A percentile compares a stretch with the other conserved stretches of the same genome.
These are phyloP conservation scores for Andrena minutula DNA, from an alignment of 2,888 invertebrate species.

Conservation along the genomic window DNA sequence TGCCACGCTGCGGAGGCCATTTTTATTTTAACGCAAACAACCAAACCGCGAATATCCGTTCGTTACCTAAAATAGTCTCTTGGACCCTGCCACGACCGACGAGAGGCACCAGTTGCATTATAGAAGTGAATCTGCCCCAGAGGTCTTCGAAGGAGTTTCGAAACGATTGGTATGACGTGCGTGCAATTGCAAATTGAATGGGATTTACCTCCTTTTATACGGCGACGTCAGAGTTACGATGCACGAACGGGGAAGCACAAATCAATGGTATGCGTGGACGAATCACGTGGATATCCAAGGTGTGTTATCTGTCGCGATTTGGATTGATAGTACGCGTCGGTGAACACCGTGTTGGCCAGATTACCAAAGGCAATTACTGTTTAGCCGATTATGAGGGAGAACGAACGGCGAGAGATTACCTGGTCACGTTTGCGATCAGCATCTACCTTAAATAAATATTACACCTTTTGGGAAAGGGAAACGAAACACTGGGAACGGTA, in stretches of 20 bases:
- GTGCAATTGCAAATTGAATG: slow-evolving; percentile 9
- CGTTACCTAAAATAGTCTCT: neutral
- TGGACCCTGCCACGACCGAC: neutral
- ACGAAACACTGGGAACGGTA: neutral
- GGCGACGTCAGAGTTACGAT: slow-evolving; percentile 26
- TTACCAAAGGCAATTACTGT: slow-evolving; percentile 16
- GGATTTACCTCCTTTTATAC: slow-evolving; percentile 47
- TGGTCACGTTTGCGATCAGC: neutral
- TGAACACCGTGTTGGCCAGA: neutral
- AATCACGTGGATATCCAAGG: slow-evolving; percentile 8
- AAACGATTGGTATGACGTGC: slow-evolving; percentile 38
- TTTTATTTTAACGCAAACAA: neutral
- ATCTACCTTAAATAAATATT: no score
- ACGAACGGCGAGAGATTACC: neutral
- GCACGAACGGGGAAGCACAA: slow-evolving; percentile 32
- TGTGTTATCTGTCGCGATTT: neutral
- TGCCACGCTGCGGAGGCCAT: neutral
- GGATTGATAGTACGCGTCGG: neutral
- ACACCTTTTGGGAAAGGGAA: neutral
- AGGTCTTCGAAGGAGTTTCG: slow-evolving; percentile 11
- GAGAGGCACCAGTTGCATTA: neutral
- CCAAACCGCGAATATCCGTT: neutral
- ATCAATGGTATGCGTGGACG: slow-evolving; percentile 3
- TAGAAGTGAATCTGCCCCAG: neutral
- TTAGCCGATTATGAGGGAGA: neutral